Percentiles rank a stretch among this genome's conserved stretches.
Conservation (phyloP, 2,888 invertebrate species). For the Drosophila macrospina region DNA sequence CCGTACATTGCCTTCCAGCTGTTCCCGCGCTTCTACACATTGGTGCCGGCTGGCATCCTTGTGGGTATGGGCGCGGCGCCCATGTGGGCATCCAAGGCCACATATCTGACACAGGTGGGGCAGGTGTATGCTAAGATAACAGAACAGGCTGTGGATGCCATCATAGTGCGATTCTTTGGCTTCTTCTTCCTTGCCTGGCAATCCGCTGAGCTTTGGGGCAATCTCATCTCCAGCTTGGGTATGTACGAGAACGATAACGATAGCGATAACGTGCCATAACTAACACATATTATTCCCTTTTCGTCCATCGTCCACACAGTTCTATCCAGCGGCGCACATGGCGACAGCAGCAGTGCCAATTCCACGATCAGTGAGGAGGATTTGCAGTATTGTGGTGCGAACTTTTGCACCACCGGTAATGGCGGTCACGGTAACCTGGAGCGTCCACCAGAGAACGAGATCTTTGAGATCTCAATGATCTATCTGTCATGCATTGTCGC, state of each 20-base stretch:
- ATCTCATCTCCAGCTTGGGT: constrained; percentile 95
- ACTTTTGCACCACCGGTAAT: constrained; percentile 91
- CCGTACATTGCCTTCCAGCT: constrained; percentile 98
- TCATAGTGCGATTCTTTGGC: constrained; percentile 98
- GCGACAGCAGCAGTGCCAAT: constrained; percentile 85
- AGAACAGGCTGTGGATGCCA: constrained; percentile 94
- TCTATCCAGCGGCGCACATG: constrained; percentile 91
- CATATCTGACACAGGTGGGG: constrained; percentile 97
- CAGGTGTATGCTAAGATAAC: constrained; percentile 95
- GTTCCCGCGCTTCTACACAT: constrained; percentile 95
- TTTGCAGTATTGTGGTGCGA: constrained; percentile 90
- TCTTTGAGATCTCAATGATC: constrained; percentile 95
- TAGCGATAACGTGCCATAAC: no score
- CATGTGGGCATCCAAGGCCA: constrained; percentile 99
- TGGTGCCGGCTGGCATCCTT: constrained; percentile 96
- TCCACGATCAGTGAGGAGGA: constrained; percentile 85
- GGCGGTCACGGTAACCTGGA: constrained; percentile 91
- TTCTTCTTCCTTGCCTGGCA: constrained; percentile 99
- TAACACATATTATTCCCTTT: no score
- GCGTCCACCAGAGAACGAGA: constrained; percentile 93
- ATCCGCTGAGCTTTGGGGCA: constrained; percentile 98
- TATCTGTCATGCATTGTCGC: constrained; percentile 94
- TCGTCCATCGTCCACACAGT: constrained; percentile 83
- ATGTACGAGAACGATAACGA: no score
- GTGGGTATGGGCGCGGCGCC: constrained; percentile 98